Conservation (phyloP, 2,888 invertebrate genomes). For the Aphidius colemani region DNA sequence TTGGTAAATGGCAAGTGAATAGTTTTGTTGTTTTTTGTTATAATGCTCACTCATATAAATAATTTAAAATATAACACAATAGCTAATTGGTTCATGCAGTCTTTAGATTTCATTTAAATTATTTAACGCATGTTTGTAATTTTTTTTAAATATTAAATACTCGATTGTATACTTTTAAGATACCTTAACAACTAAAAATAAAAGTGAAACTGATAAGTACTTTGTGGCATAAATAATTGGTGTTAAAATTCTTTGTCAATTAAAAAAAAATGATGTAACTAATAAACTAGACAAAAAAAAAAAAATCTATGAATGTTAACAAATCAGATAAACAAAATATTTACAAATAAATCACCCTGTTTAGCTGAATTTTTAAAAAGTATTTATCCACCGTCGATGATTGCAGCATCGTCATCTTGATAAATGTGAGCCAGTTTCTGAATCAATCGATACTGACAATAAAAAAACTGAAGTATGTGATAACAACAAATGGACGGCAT, state of each 20-base stretch:
- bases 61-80: conserved; percentile 27
- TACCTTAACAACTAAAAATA: neutral
- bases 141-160: conserved; percentile 20
- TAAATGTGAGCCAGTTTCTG: conserved; percentile 57
- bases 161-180: conserved; percentile 18
- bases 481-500: conserved; percentile 53
- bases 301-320: conserved; percentile 2
- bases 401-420: conserved; percentile 57
- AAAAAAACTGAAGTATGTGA: conserved; percentile 54
- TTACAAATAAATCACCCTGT: conserved; percentile 16
- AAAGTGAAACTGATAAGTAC: neutral
- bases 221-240: neutral
- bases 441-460: conserved; percentile 49
- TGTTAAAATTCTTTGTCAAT: neutral
- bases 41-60: conserved; percentile 28
- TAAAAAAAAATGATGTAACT: neutral
- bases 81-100: conserved; percentile 27
- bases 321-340: neutral
- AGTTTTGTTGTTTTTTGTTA: conserved; percentile 9
- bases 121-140: conserved; percentile 20
- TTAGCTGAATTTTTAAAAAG: conserved; percentile 40
- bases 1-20: conserved; percentile 19
- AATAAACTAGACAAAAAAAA: neutral
- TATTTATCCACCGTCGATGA: conserved; percentile 50
- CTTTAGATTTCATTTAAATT: conserved; percentile 28